Base-by-base conservation (phyloP, 2,113 vertebrate genomes). In the Abramis brama region DNA sequence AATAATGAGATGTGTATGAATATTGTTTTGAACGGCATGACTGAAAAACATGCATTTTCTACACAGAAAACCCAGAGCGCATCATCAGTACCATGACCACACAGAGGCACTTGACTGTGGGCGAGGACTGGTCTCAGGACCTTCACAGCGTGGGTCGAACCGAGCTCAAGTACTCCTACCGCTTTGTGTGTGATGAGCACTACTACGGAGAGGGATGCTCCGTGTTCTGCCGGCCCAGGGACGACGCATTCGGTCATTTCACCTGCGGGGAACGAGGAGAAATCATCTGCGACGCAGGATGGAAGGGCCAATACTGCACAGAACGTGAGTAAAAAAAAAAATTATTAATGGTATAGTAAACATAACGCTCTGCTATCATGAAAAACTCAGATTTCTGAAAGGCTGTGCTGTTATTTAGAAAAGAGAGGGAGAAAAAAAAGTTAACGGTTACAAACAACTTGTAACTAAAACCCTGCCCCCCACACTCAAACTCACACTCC, bases 171-270 rank as follows among this genome's bases (percentile, higher is more conserved):
- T 99, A 98, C 90, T 97, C 98, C 5, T 99, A 99, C 88, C 97
- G 98, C 79, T 99, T 99, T 0, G 96, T 99, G 76, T 99, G 98
- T 0, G 98, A 99, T 0, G 98, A 99, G 90, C 97, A 99, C 89
- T 99, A 99, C 92, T 98, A 98, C 0, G 98, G 98, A 23, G 98
- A 99, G 64, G 98, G 98, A 11, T 99, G 94, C 89, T 95, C 98
- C 0, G 98, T 98, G 74, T 99, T 99, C 93, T 99, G 98, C 91
- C 96, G 98, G 0, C 97, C 98, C 8, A 90, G 98, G 8, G 98
- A 99, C 0, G 98, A 99, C 21, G 96, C 97, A 12, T 99, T 99
- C 30, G 98, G 98, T 13, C 98, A 99, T 93, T 99, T 99, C 94
- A 98, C 97, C 85, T 99, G 98, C 0, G 97, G 97, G 33, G 98